These are phyloP conservation scores for Acromyrmex heyeri DNA, from an alignment of 1,140 invertebrate species.

Conservation along the genomic window DNA sequence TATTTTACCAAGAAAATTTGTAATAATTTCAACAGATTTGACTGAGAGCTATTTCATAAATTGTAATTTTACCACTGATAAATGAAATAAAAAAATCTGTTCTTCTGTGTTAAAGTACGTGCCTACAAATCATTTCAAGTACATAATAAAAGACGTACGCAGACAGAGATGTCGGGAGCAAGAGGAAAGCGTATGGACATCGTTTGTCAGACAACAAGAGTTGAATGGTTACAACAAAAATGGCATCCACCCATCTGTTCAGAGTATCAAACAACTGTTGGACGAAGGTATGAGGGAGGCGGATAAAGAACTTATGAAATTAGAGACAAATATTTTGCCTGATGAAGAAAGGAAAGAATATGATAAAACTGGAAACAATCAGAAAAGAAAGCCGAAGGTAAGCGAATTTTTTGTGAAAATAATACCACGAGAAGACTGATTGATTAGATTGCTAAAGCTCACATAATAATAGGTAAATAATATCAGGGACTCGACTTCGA, in stretches of 20 bases:
- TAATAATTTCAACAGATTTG: background rate
- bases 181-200: conserved; percentile 80
- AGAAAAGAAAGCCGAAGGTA: conserved; percentile 41
- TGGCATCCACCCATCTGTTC: conserved; percentile 30
- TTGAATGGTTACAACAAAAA: conserved; percentile 40
- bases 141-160: conserved; percentile 81
- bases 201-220: conserved; percentile 79
- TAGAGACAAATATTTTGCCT: conserved; percentile 75
- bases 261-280: conserved; percentile 61
- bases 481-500: conserved; percentile 34
- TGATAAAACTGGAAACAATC: conserved; percentile 27
- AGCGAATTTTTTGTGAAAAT: conserved; percentile 9
- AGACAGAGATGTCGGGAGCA: conserved; percentile 78
- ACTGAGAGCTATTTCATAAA: background rate
- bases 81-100: background rate
- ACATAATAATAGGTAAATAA: conserved; percentile 54
- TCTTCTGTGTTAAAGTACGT: conserved; percentile 79
- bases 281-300: conserved; percentile 73
- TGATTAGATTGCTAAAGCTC: conserved; percentile 34
- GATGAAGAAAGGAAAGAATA: conserved; percentile 63
- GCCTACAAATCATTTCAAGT: conserved; percentile 81
- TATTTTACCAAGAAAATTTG: background rate
- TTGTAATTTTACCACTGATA: background rate
- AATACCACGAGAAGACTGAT: background rate
- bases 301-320: conserved; percentile 76